A percentile compares a stretch with the other conserved stretches of the same genome.
Evolutionary conservation across 2,113 vertebrate species (phyloP).

Genomic region (Rallus limicola): DNA sequence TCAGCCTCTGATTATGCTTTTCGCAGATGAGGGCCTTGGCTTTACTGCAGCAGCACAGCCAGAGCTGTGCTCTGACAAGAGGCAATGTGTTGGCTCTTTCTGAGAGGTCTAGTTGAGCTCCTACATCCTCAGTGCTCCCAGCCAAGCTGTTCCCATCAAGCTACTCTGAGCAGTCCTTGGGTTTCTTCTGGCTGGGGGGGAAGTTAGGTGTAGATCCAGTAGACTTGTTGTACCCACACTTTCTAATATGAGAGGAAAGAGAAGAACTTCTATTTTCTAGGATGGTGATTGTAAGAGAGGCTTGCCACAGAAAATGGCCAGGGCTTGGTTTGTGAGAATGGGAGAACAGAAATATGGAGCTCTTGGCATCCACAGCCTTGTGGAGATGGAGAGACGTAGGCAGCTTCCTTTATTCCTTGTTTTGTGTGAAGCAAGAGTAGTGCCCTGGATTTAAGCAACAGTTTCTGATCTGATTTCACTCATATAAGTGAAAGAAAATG

Average conservation of each 20-base stretch:
- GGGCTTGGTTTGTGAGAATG: neutral
- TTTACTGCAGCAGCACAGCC: neutral
- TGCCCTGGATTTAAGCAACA: neutral
- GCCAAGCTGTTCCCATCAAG: neutral
- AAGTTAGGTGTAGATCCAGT: rapidly evolving
- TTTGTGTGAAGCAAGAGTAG: neutral
- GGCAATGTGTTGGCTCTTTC: rapidly evolving
- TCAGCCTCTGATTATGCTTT: neutral
- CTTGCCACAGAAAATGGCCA: neutral
- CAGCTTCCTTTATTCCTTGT: neutral
- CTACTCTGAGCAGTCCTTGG: neutral
- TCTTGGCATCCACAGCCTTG: neutral
- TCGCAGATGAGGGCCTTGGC: neutral
- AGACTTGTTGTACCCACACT: rapidly evolving
- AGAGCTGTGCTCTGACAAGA: neutral
- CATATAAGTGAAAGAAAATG: neutral
- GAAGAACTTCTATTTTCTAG: neutral
- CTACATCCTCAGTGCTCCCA: neutral
- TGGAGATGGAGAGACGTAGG: neutral
- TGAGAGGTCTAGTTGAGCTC: neutral
- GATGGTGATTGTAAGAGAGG: neutral
- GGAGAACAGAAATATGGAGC: neutral
- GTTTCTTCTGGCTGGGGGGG: neutral
- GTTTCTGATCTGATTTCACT: neutral
- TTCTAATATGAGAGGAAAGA: neutral